Evolutionary conservation across 2,888 invertebrate genomes (phyloP).

Genomic region (Notodonta dromedarius): DNA sequence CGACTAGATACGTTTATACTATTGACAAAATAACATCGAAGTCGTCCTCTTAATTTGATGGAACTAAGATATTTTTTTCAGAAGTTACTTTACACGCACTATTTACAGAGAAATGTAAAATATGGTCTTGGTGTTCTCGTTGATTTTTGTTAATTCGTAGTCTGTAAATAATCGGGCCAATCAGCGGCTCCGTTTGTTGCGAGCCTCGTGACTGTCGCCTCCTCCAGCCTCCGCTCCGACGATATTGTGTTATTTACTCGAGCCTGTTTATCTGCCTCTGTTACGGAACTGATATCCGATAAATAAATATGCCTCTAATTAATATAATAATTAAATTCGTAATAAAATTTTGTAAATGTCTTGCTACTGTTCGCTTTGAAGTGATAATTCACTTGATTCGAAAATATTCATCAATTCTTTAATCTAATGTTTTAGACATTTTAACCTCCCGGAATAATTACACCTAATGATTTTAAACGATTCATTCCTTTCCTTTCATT

Average conservation of each 20-base stretch:
- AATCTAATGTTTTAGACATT: too few relatives aligned
- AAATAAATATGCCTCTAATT: constrained; percentile 20
- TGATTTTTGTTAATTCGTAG: not conserved
- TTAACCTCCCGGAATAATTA: too few relatives aligned
- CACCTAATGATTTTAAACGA: too few relatives aligned
- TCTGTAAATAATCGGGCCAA: not conserved
- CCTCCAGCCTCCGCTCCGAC: not conserved
- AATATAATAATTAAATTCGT: constrained; percentile 21
- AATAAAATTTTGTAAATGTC: constrained; percentile 24
- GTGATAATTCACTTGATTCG: not conserved
- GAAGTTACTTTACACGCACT: not conserved
- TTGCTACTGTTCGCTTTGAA: not conserved
- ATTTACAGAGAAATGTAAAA: not conserved
- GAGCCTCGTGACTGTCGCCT: not conserved
- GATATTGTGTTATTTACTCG: constrained; percentile 7
- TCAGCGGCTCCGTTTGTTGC: not conserved
- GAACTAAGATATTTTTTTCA: not conserved
- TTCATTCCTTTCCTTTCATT: too few relatives aligned
- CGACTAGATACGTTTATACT: too few relatives aligned
- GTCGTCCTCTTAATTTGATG: too few relatives aligned
- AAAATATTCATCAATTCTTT: not conserved
- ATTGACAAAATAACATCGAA: too few relatives aligned
- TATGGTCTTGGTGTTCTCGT: not conserved
- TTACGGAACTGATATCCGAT: constrained; percentile 17
- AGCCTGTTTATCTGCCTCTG: constrained; percentile 7